A percentile compares a stretch with the other conserved stretches of the same genome.
Evolutionary conservation across 2,888 invertebrate species (phyloP).

Genomic region (Osmoderma eremita): DNA sequence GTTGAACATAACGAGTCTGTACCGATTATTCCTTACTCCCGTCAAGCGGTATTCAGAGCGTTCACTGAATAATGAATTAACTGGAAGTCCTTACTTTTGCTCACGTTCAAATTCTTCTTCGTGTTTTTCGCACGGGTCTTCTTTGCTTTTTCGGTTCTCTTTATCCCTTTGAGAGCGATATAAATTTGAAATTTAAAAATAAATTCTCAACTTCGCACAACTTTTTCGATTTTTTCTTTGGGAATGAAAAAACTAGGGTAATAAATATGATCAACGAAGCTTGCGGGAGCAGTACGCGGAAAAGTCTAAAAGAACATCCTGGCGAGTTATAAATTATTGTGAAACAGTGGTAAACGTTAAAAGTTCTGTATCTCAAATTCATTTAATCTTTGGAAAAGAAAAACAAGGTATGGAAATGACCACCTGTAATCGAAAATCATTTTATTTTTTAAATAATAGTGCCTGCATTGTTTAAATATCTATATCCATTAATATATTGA

Average conservation of each 20-base stretch:
- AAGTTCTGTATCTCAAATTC: no score
- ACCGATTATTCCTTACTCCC: conserved; percentile 37
- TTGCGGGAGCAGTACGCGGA: not conserved
- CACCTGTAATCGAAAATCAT: no score
- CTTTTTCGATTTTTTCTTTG: conserved; percentile 2
- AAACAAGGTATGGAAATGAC: no score
- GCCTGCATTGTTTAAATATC: no score
- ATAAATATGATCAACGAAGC: conserved; percentile 17
- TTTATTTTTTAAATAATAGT: no score
- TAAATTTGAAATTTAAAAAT: conserved; percentile 32
- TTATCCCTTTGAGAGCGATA: conserved; percentile 19
- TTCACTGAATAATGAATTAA: conserved; percentile 42
- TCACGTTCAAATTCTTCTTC: conserved; percentile 29
- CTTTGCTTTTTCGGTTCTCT: not conserved
- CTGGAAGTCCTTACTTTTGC: conserved; percentile 34
- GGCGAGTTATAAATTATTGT: conserved; percentile 6
- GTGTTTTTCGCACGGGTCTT: not conserved
- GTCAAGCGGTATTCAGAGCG: conserved; percentile 29
- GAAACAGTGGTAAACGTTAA: not conserved
- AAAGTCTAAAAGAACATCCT: not conserved
- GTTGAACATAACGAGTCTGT: conserved; percentile 16
- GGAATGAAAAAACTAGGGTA: not conserved
- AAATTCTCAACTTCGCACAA: conserved; percentile 17
- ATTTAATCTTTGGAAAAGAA: no score
- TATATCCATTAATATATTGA: no score